Evolutionary conservation across 2,888 invertebrate genomes (phyloP), one percentile per base, ranked within the genome.

Genomic region (Metalampra italica): DNA sequence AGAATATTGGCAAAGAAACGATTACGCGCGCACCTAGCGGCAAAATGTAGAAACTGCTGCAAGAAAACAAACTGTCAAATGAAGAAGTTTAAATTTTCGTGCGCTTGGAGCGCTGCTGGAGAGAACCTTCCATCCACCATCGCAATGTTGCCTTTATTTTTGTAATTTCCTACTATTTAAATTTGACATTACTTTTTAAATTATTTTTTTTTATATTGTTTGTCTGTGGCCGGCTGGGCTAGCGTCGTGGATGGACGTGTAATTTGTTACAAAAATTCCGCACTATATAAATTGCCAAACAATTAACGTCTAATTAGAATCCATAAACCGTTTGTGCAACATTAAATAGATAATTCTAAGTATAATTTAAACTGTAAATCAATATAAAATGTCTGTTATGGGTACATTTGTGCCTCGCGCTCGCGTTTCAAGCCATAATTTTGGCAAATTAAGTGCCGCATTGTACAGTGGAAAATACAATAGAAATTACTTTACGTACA

Each of bases 401-500:
- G 75, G 84, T 57, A 86, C 85, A 76, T 68, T 82, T 54, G 59
- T 82, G 50, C 81, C 85, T 12, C 76, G 69, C 53, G 67, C 85
- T 12, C 76, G 69, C 53, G 67, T 79, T 52, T 69, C 79, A n/a
- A 71, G 66, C 43, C 73, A 74, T 52, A 78, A 77, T 73, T 74
- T 83, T 50, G 70, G 78, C 9, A 78, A 74, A 65, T 55, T 87
- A 48, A 71, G 75, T 64, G 75, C 78, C 49, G 78, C 78, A 54
- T 59, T 85, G 51, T 68, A 66, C 51, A 65, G 62, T 64, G 66
- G 67, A 12, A 82, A 81, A 62, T 64, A 73, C 51, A 82, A 90
- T 48, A 91, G 92, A 67, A 92, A 75, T 49, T 96, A 92, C 81
- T 95, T 93, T 74, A 93, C 96, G 0, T 96, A 96, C 70, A 92